A percentile compares a stretch with the other conserved stretches of the same genome.
Conservation (phyloP, 2,797 vertebrate genomes). For the Pyrocephalus nanus region DNA sequence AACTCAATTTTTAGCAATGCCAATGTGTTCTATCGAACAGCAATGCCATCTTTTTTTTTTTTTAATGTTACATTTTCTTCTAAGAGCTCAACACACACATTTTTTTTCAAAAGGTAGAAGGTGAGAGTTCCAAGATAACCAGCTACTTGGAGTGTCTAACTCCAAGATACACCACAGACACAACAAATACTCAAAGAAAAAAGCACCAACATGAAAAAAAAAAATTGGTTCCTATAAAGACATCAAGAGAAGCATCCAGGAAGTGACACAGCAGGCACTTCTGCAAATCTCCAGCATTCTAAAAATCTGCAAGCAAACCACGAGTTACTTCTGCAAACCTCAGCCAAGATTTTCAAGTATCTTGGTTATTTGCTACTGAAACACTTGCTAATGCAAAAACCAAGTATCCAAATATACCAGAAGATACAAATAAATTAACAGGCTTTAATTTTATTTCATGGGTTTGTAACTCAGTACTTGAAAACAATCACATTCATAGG, state of each 20-base stretch:
- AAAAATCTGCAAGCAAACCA: not conserved
- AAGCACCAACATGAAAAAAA: not conserved
- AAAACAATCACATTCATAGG: not conserved
- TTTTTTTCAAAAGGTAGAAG: not conserved
- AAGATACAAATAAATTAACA: not conserved
- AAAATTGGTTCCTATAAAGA: not conserved
- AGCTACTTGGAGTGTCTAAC: not conserved
- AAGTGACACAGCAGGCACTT: not conserved
- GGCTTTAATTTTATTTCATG: not conserved
- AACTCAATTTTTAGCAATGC: not conserved
- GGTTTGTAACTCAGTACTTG: not conserved
- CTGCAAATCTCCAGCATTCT: not conserved
- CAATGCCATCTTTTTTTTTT: fast-evolving
- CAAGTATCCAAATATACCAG: not conserved
- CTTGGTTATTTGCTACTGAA: not conserved
- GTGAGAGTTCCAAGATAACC: not conserved
- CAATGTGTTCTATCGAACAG: not conserved
- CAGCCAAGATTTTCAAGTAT: not conserved
- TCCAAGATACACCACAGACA: not conserved
- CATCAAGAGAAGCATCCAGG: not conserved
- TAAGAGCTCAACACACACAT: not conserved
- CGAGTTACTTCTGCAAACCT: not conserved
- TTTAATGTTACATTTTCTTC: not conserved
- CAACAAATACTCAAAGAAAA: not conserved
- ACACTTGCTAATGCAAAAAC: not conserved